Conservation (phyloP, 2,797 vertebrate genomes). For the Sardinella longiceps region DNA sequence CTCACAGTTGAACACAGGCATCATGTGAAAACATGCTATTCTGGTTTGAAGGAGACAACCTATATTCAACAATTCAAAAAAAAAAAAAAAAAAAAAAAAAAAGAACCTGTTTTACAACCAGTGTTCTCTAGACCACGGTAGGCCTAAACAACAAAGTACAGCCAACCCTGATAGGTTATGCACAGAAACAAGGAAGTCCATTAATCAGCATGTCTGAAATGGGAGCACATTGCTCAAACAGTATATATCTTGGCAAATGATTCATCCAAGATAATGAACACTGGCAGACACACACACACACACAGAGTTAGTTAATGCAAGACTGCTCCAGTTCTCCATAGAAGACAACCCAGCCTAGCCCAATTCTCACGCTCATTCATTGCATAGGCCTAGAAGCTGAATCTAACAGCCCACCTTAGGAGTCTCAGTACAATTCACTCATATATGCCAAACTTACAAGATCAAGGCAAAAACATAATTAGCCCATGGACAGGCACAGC, state of each 20-base stretch:
- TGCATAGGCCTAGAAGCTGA: background rate
- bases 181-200: constrained; percentile 10
- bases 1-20: background rate
- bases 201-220: background rate
- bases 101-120: constrained; percentile 3
- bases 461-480: background rate
- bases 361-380: too few relatives aligned
- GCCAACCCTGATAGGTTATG: background rate
- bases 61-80: background rate
- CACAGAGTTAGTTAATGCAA: background rate
- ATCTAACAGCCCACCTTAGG: background rate
- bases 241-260: constrained; percentile 16
- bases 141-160: constrained; percentile 22
- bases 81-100: too few relatives aligned
- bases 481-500: background rate
- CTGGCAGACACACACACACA: background rate
- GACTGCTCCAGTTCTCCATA: background rate
- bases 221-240: background rate
- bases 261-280: constrained; percentile 10
- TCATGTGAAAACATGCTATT: background rate
- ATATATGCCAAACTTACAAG: background rate
- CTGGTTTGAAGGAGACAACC: background rate
- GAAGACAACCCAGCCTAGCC: background rate
- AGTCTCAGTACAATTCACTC: background rate
- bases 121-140: background rate